Conservation (phyloP, 2,113 vertebrate genomes). For the Paedocypris sp. region DNA sequence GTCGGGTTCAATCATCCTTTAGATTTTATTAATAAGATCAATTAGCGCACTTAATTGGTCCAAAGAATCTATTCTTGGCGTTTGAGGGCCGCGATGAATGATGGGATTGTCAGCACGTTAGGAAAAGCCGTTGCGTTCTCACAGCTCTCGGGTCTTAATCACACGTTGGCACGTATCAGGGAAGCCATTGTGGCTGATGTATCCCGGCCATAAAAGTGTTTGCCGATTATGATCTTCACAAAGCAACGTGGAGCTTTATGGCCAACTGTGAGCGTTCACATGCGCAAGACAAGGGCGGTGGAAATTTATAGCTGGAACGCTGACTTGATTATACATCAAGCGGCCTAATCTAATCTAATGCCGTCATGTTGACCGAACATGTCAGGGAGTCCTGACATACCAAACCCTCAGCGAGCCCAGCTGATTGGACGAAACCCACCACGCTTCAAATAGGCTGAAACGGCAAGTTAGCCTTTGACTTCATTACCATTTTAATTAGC, state of each 20-base stretch:
- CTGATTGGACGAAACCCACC: neutral
- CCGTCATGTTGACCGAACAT: neutral
- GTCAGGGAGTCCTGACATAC: neutral
- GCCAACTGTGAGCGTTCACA: neutral
- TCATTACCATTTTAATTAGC: conserved; percentile 59
- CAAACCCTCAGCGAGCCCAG: neutral
- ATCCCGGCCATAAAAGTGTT: neutral
- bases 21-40: conserved; percentile 22
- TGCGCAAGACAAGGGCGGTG: neutral
- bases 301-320: neutral
- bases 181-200: neutral
- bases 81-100: neutral
- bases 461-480: conserved; percentile 26
- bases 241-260: neutral
- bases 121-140: neutral
- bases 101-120: conserved; percentile 2
- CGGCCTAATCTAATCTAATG: neutral
- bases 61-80: conserved; percentile 12
- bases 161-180: neutral
- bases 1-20: neutral
- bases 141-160: neutral
- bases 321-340: neutral
- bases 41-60: conserved; percentile 23
- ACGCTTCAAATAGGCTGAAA: too few relatives aligned
- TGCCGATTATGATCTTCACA: neutral